Percentiles rank a stretch among this genome's conserved stretches.
Conservation (phyloP, 2,113 vertebrate genomes). For the Callaeas wilsoni region DNA sequence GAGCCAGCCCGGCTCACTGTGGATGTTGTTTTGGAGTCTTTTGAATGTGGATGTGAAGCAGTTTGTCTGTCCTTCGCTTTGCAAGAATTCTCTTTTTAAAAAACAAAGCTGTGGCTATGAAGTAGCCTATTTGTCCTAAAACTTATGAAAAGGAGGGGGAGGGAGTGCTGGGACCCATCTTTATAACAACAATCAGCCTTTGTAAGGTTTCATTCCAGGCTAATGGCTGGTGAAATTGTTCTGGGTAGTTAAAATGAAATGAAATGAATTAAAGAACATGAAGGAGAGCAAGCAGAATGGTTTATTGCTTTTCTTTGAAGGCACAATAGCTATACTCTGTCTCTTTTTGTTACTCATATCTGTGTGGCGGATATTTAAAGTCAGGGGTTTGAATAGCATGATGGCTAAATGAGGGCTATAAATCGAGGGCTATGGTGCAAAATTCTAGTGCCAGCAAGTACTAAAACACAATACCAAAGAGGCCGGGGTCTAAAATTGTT, state of each 20-base stretch:
- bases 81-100: conserved; percentile 9
- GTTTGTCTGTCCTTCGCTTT: conserved; percentile 38
- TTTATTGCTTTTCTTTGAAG: conserved; percentile 79
- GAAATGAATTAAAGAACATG: conserved; percentile 80
- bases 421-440: conserved; percentile 62
- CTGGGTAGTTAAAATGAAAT: conserved; percentile 81
- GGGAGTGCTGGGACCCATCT: conserved; percentile 44
- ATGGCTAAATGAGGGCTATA: conserved; percentile 66
- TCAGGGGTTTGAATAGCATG: conserved; percentile 59
- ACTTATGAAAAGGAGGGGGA: conserved; percentile 52
- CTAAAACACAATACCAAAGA: conserved; percentile 49
- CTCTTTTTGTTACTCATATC: conserved; percentile 72
- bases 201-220: conserved; percentile 75
- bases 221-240: conserved; percentile 82
- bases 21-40: conserved; percentile 17
- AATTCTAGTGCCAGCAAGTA: conserved; percentile 45
- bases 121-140: conserved; percentile 55
- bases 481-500: conserved; percentile 43
- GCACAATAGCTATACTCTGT: conserved; percentile 68
- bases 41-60: conserved; percentile 37
- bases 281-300: conserved; percentile 70
- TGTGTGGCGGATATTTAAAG: conserved; percentile 68
- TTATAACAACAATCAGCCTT: conserved; percentile 72
- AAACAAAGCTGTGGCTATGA: conserved; percentile 50
- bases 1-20: neutral